Conservation (phyloP, 2,797 vertebrate species). For the Psittacula derbiana region DNA sequence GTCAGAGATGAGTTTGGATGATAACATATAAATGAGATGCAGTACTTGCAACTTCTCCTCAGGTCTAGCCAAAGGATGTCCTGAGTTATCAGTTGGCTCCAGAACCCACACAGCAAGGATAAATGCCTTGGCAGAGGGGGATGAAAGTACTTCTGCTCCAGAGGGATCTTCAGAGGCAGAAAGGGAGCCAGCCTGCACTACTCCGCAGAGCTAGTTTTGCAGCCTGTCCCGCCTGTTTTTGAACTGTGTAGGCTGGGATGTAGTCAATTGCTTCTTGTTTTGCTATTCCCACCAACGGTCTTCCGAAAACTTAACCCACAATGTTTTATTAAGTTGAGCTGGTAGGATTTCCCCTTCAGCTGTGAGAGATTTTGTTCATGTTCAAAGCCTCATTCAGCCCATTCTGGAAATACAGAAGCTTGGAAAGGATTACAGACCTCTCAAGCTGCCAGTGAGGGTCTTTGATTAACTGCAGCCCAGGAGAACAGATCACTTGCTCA, state of each 20-base stretch:
- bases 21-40: neutral
- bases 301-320: neutral
- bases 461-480: neutral
- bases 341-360: neutral
- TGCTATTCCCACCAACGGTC: neutral
- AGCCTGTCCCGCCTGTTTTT: neutral
- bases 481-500: neutral
- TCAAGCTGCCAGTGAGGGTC: neutral
- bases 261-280: neutral
- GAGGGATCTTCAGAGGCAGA: neutral
- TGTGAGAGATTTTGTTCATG: neutral
- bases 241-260: neutral
- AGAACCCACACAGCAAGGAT: neutral
- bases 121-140: neutral
- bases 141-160: neutral
- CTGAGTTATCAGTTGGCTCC: neutral
- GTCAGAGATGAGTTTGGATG: neutral
- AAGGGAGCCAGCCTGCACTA: neutral
- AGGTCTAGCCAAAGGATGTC: neutral
- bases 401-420: neutral
- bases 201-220: neutral
- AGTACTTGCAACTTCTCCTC: neutral
- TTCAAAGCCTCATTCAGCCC: neutral
- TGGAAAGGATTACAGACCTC: neutral
- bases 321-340: neutral